Conservation (phyloP, 2,113 vertebrate species). For the Microcebus griseorufus region DNA sequence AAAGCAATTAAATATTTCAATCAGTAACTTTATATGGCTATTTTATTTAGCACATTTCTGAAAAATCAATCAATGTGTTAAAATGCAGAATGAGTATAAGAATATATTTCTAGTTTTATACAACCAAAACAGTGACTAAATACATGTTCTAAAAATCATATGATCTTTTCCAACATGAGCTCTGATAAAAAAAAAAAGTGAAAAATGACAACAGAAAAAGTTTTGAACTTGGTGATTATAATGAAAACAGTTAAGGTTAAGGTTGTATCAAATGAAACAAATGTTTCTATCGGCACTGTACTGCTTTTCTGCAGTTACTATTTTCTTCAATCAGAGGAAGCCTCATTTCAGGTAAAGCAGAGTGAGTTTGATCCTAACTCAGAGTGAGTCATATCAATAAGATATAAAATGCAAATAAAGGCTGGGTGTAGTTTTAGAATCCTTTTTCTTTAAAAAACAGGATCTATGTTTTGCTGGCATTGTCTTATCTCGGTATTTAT, state of each 20-base stretch:
- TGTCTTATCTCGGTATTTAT: background rate
- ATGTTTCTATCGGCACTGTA: background rate
- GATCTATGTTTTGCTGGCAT: background rate
- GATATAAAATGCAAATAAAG: background rate
- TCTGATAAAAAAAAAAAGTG: background rate
- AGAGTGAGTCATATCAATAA: background rate
- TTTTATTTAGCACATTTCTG: constrained; percentile 77
- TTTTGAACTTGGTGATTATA: constrained; percentile 26
- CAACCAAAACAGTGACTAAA: constrained; percentile 72
- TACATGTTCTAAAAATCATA: constrained; percentile 61
- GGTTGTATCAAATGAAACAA: background rate
- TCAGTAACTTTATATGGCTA: constrained; percentile 73
- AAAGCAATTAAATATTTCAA: constrained; percentile 79
- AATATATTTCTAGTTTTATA: constrained; percentile 34
- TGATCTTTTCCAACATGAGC: constrained; percentile 57
- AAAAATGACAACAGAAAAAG: constrained; percentile 8
- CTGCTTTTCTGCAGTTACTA: background rate
- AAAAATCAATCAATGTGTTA: constrained; percentile 62
- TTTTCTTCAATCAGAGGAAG: constrained; percentile 1
- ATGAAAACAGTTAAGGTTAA: constrained; percentile 2
- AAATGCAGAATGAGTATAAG: constrained; percentile 39
- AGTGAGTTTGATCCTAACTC: background rate
- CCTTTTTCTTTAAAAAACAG: background rate
- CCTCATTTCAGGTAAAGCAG: background rate
- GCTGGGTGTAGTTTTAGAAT: background rate